Evolutionary conservation across 2,113 vertebrate genomes (phyloP), one percentile per base, ranked within the genome.

Genomic region (Hippolais icterina): DNA sequence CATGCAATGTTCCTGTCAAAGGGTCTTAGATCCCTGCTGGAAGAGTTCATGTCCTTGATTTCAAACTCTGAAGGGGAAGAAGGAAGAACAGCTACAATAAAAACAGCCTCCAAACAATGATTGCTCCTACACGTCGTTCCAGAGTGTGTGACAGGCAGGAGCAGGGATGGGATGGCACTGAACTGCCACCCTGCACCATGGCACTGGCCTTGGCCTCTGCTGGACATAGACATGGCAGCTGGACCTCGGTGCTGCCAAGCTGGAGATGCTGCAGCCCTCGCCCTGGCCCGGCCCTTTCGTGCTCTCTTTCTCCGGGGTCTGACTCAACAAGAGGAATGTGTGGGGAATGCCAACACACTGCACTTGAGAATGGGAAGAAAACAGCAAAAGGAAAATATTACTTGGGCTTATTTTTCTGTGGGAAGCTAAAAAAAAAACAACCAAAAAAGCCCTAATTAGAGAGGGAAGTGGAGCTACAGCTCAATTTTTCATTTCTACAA

Each of bases 291-390:
- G 75, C 69, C 84, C 72, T 52, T 28, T 33, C 4, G 2, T 82
- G 61, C 63, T 80, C 33, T 6, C 18, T n/a, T n/a, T 52, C 21
- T 80, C 87, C 6, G 6, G 87, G 68, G n/a, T n/a, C 87, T 95
- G 93, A 95, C 83, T 95, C 92, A 96, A 33, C 11, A 1, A 31
- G 23, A 96, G 90, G 92, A 96, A 96, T 94, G 93, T 6, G 33
- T 35, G 65, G 65, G 47, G 81, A 81, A 71, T 68, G 95, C 95
- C 93, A 96, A 12, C 33, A 31, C 1, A 3, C 77, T 84, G 44
- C 70, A 83, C 80, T 35, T 47, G 39, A 81, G 81, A 50, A 63
- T 47, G 46, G 47, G 61, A 91, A 50, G 44, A 91, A 94, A 95
- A 91, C 81, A 94, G 70, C 81, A 64, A 87, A 78, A 93, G 65